These are phyloP conservation scores for Enteromius unitaeniatus DNA, from an alignment of 2,797 vertebrate genomes.

Conservation along the genomic window DNA sequence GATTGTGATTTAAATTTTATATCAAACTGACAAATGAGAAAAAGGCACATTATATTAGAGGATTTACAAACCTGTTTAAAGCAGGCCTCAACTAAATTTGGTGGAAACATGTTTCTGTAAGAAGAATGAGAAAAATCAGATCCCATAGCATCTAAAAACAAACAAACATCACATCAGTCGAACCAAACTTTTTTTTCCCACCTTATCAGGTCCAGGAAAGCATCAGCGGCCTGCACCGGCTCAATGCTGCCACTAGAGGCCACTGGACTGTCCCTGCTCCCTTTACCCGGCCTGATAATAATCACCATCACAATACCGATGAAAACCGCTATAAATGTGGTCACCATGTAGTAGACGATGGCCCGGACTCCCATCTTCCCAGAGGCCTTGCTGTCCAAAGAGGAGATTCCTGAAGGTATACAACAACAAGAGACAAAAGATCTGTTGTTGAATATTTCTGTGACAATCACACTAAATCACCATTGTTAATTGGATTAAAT, in stretches of 20 bases:
- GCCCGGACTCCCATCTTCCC: constrained; percentile 92
- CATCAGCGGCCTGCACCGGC: constrained; percentile 89
- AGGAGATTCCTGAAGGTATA: constrained; percentile 86
- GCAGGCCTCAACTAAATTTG: constrained; percentile 96
- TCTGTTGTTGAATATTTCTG: neutral
- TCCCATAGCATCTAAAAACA: neutral
- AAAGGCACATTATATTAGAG: neutral
- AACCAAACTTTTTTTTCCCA: constrained; percentile 60
- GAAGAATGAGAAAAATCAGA: constrained; percentile 1
- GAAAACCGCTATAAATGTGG: constrained; percentile 93
- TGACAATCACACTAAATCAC: neutral
- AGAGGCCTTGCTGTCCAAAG: constrained; percentile 92
- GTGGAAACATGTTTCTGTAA: constrained; percentile 96
- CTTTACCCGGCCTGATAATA: constrained; percentile 91
- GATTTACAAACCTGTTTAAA: constrained; percentile 90
- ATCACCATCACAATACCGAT: constrained; percentile 93
- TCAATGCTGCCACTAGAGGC: constrained; percentile 82
- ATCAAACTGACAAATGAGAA: neutral
- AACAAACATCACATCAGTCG: neutral
- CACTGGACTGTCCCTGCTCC: constrained; percentile 85
- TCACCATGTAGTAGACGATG: constrained; percentile 93
- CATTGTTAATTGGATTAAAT: neutral
- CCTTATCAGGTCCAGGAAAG: constrained; percentile 96
- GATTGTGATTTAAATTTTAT: neutral
- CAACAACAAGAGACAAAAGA: neutral